Evolutionary conservation across 2,797 vertebrate genomes (phyloP).

Genomic region (Myiothlypis chrysogaster): DNA sequence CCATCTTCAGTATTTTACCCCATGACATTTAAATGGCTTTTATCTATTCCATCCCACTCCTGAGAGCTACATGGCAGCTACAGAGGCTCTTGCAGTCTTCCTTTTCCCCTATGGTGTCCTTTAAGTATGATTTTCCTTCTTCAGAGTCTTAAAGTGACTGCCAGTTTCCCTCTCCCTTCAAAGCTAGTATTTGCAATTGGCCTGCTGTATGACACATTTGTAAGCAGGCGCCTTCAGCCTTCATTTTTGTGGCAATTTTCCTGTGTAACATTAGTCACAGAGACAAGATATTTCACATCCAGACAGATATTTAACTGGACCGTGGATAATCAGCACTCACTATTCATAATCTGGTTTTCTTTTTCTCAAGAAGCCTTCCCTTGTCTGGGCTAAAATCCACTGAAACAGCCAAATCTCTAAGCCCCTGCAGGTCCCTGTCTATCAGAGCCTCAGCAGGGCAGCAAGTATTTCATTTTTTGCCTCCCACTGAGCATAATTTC

Average conservation of each 20-base stretch:
- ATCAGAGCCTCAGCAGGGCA: conserved; percentile 55
- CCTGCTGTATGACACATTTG: background rate
- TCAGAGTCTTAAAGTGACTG: background rate
- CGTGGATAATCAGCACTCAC: background rate
- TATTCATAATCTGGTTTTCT: background rate
- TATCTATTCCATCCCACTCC: background rate
- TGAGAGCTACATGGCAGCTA: background rate
- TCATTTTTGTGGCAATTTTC: background rate
- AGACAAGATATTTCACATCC: background rate
- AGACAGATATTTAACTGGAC: background rate
- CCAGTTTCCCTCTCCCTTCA: background rate
- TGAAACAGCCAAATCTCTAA: conserved; percentile 19
- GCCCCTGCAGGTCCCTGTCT: conserved; percentile 21
- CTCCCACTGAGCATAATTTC: conserved; percentile 62
- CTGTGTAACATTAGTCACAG: background rate
- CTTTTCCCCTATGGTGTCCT: background rate
- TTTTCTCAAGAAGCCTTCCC: background rate
- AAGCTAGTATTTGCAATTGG: background rate
- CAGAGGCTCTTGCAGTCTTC: background rate
- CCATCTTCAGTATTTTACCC: background rate
- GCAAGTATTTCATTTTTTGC: conserved; percentile 56
- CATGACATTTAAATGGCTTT: background rate
- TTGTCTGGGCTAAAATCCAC: background rate
- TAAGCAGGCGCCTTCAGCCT: background rate
- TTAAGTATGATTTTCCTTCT: background rate